These are phyloP conservation scores for Emmelina monodactyla DNA, from an alignment of 2,888 invertebrate species.

Conservation along the genomic window DNA sequence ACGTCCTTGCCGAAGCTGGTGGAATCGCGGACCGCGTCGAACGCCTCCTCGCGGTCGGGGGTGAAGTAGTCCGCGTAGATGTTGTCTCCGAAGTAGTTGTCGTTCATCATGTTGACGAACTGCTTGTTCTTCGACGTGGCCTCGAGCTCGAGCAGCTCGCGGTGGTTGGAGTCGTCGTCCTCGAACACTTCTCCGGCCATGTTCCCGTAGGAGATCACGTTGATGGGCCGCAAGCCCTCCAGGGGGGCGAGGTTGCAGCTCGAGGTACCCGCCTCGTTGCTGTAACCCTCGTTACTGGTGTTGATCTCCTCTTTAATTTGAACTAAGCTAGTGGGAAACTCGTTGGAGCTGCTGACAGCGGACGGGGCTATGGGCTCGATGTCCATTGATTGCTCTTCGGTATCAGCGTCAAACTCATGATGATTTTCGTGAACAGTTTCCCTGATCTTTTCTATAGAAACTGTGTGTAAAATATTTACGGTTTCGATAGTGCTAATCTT, in stretches of 20 bases:
- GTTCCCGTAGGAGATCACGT: constrained; percentile 46
- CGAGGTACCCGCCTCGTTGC: constrained; percentile 33
- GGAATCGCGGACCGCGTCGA: constrained; percentile 35
- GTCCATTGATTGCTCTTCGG: constrained; percentile 48
- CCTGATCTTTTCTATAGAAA: constrained; percentile 37
- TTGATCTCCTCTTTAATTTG: constrained; percentile 49
- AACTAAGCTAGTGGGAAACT: constrained; percentile 25
- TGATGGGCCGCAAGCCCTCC: constrained; percentile 46
- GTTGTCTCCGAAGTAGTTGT: constrained; percentile 57
- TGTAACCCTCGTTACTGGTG: constrained; percentile 39
- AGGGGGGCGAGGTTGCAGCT: constrained; percentile 29
- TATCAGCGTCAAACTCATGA: constrained; percentile 39
- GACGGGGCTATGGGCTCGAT: constrained; percentile 36
- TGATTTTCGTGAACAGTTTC: constrained; percentile 28
- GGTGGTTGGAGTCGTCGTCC: constrained; percentile 47
- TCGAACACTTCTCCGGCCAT: constrained; percentile 41
- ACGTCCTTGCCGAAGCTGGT: constrained; percentile 38
- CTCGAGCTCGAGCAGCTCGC: constrained; percentile 46
- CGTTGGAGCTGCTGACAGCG: constrained; percentile 23
- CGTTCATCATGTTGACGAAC: constrained; percentile 56
- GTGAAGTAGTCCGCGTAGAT: constrained; percentile 58
- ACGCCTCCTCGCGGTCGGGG: constrained; percentile 46
- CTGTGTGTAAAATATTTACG: constrained; percentile 28
- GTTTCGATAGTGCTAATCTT: too few species aligned
- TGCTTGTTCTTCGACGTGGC: constrained; percentile 50